Base-by-base conservation (phyloP, 2,888 invertebrate genomes). In the Nephrotoma flavescens region DNA sequence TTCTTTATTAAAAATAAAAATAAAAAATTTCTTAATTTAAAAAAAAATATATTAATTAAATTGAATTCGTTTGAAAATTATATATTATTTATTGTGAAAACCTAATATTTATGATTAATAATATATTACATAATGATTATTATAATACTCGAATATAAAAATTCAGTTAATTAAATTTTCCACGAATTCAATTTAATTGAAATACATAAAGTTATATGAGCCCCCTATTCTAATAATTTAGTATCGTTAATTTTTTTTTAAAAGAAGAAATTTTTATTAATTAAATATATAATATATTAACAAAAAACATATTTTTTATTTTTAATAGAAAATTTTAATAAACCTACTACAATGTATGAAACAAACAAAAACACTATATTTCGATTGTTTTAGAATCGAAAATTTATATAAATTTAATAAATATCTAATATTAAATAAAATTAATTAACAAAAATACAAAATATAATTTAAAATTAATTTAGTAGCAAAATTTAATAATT, bases 351-450 rank as follows among this genome's bases (percentile, higher is more conserved):
- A 52, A 83, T 84, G 15, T n/a, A 84, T 84, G 42, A 12, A 84
- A 15, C 15, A 84, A 84, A 84, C 12, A 42, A 57, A 57, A 57
- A 12, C 6, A 42, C 12, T 84, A 42, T 47, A 47, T 84, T 84
- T 84, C 84, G 84, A 84, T 84, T 42, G 84, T 84, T 84, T 84
- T 84, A 84, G 84, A 84, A 84, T 84, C 84, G 84, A 84, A 84
- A 84, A 41, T 31, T 31, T 71, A 71, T 31, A 31, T 15, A 44
- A 44, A 44, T 44, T 44, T 15, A 52, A 83, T 41, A 83, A 41
- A 83, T 42, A 84, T 15, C 41, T 31, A 83, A 12, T 83, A 83
- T 41, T 83, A 84, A 84, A 84, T 31, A 12, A 83, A 83, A 47
- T 9, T 41, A 83, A 83, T 9, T 84, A 84, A 4, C 6, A 83